A percentile compares a stretch with the other conserved stretches of the same genome.
Evolutionary conservation across 1,140 invertebrate genomes (phyloP).

Genomic region (Drosophila pectinifera): DNA sequence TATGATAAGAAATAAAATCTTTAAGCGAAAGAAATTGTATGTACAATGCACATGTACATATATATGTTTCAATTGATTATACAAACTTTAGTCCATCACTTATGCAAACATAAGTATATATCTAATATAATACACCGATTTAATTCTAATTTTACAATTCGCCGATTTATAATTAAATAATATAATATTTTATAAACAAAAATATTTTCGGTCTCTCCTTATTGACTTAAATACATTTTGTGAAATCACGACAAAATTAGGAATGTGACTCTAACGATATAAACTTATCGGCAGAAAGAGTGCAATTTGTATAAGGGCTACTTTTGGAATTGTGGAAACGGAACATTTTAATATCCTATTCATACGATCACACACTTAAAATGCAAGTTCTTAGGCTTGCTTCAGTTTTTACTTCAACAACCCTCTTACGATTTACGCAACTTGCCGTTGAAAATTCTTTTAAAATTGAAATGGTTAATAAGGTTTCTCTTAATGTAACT

Average conservation of each 20-base stretch:
- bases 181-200: not conserved
- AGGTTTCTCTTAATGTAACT: no score
- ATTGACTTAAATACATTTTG: constrained; percentile 3
- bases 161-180: not conserved
- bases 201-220: not conserved
- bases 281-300: not conserved
- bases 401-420: no score
- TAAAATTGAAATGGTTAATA: no score
- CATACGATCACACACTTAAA: no score
- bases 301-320: not conserved
- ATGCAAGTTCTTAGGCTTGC: no score
- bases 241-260: not conserved
- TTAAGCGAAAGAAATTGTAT: not conserved
- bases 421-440: no score
- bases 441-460: no score
- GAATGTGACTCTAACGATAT: not conserved
- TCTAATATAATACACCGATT: not conserved
- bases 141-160: not conserved
- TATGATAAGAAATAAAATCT: not conserved
- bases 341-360: not conserved
- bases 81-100: not conserved
- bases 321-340: not conserved
- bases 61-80: constrained; percentile 1
- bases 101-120: not conserved
- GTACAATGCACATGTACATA: not conserved